Evolutionary conservation across 2,797 vertebrate genomes (phyloP).

Genomic region (Coreius guichenoti): DNA sequence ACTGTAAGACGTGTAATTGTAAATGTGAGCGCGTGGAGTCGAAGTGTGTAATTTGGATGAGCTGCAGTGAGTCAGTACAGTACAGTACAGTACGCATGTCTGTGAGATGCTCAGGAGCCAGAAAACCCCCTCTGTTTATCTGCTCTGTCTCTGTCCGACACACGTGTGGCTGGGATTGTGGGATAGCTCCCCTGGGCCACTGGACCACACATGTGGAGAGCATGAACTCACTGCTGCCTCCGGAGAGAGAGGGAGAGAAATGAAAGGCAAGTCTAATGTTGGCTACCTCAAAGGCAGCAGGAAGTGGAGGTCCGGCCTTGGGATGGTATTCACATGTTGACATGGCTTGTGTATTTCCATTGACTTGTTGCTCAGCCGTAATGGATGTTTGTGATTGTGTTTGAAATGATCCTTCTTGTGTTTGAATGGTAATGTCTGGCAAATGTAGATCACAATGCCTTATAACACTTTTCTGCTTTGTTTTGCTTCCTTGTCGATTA

Average conservation of each 20-base stretch:
- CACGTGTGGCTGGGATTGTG: conserved; percentile 82
- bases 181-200: conserved; percentile 77
- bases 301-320: conserved; percentile 30
- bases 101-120: conserved; percentile 71
- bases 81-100: conserved; percentile 7
- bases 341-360: neutral
- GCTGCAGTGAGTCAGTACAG: neutral
- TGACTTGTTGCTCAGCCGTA: conserved; percentile 28
- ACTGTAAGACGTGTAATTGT: neutral
- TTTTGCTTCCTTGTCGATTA: neutral
- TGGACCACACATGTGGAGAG: conserved; percentile 84
- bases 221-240: conserved; percentile 70
- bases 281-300: conserved; percentile 57
- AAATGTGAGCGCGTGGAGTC: neutral
- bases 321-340: neutral
- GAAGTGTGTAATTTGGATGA: conserved; percentile 3
- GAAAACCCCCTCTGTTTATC: conserved; percentile 77
- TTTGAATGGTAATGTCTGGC: neutral
- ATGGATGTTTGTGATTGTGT: conserved; percentile 20
- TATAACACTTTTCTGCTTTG: neutral
- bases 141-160: conserved; percentile 78
- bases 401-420: neutral
- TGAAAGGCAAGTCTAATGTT: conserved; percentile 43
- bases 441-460: neutral
- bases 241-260: conserved; percentile 44